A percentile compares a stretch with the other conserved stretches of the same genome.
Evolutionary conservation across 2,888 invertebrate genomes (phyloP).

Genomic region (Brenthis ino): DNA sequence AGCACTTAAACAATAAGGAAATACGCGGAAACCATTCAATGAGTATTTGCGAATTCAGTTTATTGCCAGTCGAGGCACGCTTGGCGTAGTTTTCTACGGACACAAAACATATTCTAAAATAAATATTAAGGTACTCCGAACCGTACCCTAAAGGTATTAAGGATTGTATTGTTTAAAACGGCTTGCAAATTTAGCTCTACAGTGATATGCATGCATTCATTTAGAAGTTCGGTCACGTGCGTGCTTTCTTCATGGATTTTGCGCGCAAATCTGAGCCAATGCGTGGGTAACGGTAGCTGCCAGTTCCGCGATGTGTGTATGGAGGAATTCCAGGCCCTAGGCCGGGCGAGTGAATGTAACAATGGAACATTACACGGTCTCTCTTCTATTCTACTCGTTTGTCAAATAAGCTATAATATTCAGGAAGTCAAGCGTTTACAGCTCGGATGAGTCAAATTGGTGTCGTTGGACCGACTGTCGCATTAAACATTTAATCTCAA

Average conservation of each 20-base stretch:
- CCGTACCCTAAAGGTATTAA: constrained; percentile 53
- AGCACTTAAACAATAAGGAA: constrained; percentile 73
- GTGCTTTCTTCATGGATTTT: constrained; percentile 79
- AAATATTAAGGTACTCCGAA: constrained; percentile 49
- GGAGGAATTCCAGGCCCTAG: constrained; percentile 46
- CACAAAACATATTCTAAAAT: constrained; percentile 51
- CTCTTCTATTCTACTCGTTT: constrained; percentile 23
- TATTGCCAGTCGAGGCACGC: constrained; percentile 68
- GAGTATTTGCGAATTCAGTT: constrained; percentile 72
- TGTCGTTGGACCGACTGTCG: background rate
- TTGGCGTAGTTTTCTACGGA: constrained; percentile 67
- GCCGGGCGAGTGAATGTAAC: constrained; percentile 33
- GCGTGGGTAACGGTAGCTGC: constrained; percentile 72
- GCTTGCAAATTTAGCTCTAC: constrained; percentile 43
- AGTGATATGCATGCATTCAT: constrained; percentile 54
- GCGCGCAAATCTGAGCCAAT: constrained; percentile 73
- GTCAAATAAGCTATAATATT: constrained; percentile 30
- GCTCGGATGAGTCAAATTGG: constrained; percentile 15
- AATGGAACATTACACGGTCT: constrained; percentile 39
- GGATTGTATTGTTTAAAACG: constrained; percentile 39
- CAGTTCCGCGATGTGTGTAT: constrained; percentile 68
- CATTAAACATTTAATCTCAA: constrained; percentile 6
- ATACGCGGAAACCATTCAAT: constrained; percentile 74
- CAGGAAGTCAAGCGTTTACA: constrained; percentile 31
- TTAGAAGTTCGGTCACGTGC: constrained; percentile 73